Conservation (phyloP, 1,140 invertebrate genomes). For the Ceratoteleas bidentatus region DNA sequence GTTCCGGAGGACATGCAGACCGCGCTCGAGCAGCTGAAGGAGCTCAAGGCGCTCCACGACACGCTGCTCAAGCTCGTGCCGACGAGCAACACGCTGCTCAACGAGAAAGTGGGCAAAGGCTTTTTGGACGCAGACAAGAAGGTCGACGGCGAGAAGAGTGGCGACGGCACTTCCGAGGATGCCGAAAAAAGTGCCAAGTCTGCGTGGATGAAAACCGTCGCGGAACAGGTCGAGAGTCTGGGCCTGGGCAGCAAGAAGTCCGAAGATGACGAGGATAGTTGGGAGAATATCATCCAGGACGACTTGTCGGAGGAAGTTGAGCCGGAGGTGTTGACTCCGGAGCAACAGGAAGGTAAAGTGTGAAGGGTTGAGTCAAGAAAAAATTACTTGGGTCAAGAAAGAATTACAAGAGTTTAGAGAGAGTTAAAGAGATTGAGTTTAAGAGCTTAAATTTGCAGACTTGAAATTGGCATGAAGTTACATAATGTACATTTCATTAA, state of each 20-base stretch:
- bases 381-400: no score
- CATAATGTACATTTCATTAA: no score
- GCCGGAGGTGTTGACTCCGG: conserved; percentile 81
- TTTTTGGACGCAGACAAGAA: conserved; percentile 50
- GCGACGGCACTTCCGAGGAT: conserved; percentile 43
- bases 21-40: conserved; percentile 69
- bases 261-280: conserved; percentile 53
- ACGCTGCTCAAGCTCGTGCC: conserved; percentile 72
- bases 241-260: conserved; percentile 19
- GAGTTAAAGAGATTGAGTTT: no score
- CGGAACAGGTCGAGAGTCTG: conserved; percentile 51
- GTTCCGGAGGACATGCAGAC: conserved; percentile 69
- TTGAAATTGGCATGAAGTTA: no score
- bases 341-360: conserved; percentile 83
- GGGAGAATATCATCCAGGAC: conserved; percentile 70
- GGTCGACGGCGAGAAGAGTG: conserved; percentile 45
- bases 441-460: no score
- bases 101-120: conserved; percentile 67
- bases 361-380: neutral
- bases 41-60: conserved; percentile 71
- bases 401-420: no score
- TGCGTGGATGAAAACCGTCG: conserved; percentile 68
- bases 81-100: conserved; percentile 60
- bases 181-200: conserved; percentile 25
- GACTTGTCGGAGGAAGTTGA: conserved; percentile 79